Conservation (phyloP, 1,140 invertebrate genomes). For the Pantala flavescens region DNA sequence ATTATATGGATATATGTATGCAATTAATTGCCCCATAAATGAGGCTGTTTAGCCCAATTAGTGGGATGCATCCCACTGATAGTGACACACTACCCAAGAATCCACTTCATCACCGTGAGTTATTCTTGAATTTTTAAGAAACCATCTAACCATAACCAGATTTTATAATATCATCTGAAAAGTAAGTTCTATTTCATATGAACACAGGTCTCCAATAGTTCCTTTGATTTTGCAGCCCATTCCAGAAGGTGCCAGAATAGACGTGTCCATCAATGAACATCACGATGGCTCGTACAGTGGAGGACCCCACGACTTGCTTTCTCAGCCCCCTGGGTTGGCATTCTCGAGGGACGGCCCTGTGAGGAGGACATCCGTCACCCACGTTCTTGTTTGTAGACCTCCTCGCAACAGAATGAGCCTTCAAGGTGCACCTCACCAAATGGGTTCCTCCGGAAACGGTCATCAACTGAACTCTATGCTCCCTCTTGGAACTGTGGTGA, state of each 20-base stretch:
- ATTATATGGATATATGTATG: no score
- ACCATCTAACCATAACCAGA: no score
- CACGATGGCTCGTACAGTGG: constrained; percentile 93
- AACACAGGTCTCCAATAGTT: neutral
- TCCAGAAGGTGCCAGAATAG: constrained; percentile 74
- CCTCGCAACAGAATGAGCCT: neutral
- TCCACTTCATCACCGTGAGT: no score
- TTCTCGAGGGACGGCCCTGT: constrained; percentile 72
- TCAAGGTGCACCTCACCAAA: neutral
- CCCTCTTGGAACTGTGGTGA: neutral
- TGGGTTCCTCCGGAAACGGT: neutral
- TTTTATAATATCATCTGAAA: no score
- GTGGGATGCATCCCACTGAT: no score
- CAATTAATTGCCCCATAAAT: no score
- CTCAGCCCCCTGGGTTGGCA: constrained; percentile 48
- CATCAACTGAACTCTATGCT: neutral
- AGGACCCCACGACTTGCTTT: constrained; percentile 83
- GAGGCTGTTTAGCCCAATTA: no score
- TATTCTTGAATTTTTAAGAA: no score
- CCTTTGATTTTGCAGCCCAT: constrained; percentile 49
- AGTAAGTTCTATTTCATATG: no score
- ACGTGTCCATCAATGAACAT: constrained; percentile 88
- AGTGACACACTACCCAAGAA: no score
- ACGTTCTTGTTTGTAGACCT: constrained; percentile 79
- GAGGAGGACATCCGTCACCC: constrained; percentile 72